These are phyloP conservation scores for Odontocolon sp. DNA, from an alignment of 2,888 invertebrate genomes.

Conservation along the genomic window DNA sequence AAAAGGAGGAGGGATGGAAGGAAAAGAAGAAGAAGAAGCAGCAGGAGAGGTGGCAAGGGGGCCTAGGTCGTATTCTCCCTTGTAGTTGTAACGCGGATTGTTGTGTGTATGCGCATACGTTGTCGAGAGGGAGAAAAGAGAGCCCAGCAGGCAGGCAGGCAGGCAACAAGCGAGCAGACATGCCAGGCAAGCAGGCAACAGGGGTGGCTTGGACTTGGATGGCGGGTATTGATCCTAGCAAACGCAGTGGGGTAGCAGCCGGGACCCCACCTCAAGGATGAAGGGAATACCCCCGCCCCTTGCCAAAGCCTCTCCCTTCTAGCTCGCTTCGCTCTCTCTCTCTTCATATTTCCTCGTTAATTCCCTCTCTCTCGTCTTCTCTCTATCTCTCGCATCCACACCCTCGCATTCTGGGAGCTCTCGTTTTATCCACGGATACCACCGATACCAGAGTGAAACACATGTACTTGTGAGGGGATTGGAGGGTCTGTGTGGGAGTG, in stretches of 20 bases:
- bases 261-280: constrained; percentile 76
- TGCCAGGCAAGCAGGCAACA: constrained; percentile 67
- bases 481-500: not conserved
- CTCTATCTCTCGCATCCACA: not conserved
- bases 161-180: constrained; percentile 66
- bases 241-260: constrained; percentile 76
- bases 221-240: constrained; percentile 79
- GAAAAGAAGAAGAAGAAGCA: too few species aligned
- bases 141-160: constrained; percentile 16
- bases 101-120: not conserved
- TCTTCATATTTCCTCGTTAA: too few species aligned
- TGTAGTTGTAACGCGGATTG: not conserved
- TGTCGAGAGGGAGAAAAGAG: constrained; percentile 32
- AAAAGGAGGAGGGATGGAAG: constrained; percentile 38
- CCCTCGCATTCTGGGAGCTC: constrained; percentile 4
- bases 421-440: too few species aligned
- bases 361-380: constrained; percentile 39
- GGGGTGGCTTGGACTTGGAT: constrained; percentile 77
- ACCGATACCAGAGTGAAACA: too few species aligned
- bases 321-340: constrained; percentile 63
- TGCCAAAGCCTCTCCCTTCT: constrained; percentile 63
- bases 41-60: constrained; percentile 28
- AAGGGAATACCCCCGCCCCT: constrained; percentile 60
- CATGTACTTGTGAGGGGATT: not conserved
- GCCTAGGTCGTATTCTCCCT: constrained; percentile 40